Base-by-base conservation (phyloP, 2,888 invertebrate species). In the Melipona bicolor region DNA sequence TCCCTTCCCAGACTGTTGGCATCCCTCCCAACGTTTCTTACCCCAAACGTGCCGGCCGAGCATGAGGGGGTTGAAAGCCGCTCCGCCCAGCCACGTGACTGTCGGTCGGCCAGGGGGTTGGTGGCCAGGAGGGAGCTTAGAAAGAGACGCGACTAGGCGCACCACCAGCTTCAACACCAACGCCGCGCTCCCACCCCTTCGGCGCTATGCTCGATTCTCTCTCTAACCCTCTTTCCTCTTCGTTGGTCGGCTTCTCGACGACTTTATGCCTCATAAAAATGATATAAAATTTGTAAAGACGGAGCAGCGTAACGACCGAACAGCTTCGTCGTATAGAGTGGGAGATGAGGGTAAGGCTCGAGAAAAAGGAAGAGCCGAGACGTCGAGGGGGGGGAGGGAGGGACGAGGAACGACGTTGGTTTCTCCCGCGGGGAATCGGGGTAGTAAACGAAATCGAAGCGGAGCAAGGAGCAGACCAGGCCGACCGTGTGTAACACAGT, bases 211-310 rank as follows among this genome's bases (percentile, higher is more conserved):
- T 49, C 81, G 86, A 78, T 77, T 70, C 21, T 9, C 54, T 19
- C 61, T 27, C 87, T 77, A 65, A 81, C 81, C 78, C 87, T 87
- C 89, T 86, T 82, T 82, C 89, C 21, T 21, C 52, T 90, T 79
- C 82, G 87, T 85, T 84, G 88, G 90, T 89, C 91, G 93, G 91
- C 92, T 94, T 92, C 93, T 93, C 91, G 93, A 92, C 92, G 93
- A 94, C 92, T 94, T 94, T 94, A 94, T 94, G 94, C 91, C 92
- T 93, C 94, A 92, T 94, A 94, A 94, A 94, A 94, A 93, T 93
- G 93, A 93, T 94, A 94, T 94, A 94, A 94, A 94, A 94, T 94
- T 94, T 94, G 94, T 94, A 94, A 94, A 93, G 94, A 93, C 92
- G 93, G 89, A 90, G 91, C 92, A 86, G 87, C 89, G 91, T 93